Base-by-base conservation (phyloP, 1,140 invertebrate species). In the Ectropis grisescens region DNA sequence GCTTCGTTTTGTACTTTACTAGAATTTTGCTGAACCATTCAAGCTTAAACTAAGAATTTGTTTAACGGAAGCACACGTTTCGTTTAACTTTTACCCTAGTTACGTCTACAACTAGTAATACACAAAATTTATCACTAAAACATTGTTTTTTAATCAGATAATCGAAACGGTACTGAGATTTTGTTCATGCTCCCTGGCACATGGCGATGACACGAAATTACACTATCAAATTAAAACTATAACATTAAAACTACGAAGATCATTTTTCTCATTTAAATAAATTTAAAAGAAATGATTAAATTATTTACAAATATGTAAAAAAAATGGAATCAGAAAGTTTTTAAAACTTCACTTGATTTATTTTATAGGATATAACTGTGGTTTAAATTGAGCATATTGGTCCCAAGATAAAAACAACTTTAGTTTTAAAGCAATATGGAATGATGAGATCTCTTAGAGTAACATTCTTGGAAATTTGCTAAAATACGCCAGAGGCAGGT, bases 11-110 rank as follows among this genome's bases (percentile, higher is more conserved):
- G 2, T 22, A 33, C 12, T 24, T 33, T 12, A 19, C 8, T 31
- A 23, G 33, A 52, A 41, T 13, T 15, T 12, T 23, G 4, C n/a
- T n/a, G 12, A 24, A 9, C 12, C 32, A 27, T 28, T 33, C 15
- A 46, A 55, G 49, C 16, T 19, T 19, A 19, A 3, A 19, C 3
- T 19, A 54, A 51, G 48, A 66, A 70, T 70, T 58, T 58, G 60
- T n/a, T 68, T 47, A 46, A 66, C 64, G 71, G 71, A 78, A 78
- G 71, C 71, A 71, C 71, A 56, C 55, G 60, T 67, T 68, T 71
- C 59, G 42, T 41, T 61, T n/a, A n/a, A n/a, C n/a, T n/a, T n/a
- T n/a, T 57, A 58, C 41, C 46, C 33, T 55, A 44, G 37, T 49
- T 61, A 61, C 47, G 8, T 46, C 39, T 48, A 46, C 32, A 53